phyloP scores from a whole-genome alignment of 1,140 invertebrate species.

The Megathymus violae region DNA sequence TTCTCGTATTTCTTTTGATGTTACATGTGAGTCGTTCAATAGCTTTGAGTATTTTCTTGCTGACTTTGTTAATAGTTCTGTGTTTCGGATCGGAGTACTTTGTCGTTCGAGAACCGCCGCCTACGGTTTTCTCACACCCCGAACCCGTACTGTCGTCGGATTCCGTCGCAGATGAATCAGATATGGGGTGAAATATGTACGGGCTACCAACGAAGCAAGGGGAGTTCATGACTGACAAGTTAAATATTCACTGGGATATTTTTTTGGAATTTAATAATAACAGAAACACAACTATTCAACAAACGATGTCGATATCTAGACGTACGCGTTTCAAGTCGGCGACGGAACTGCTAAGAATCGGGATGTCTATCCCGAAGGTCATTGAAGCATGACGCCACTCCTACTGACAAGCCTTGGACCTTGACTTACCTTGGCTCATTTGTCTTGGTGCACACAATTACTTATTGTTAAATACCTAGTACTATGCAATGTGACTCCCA shows the following conservation, averaged over 20 bases:
- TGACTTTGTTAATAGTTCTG: conserved; percentile 80
- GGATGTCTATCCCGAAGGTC: conserved; percentile 45
- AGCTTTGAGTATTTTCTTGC: conserved; percentile 75
- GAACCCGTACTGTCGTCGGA: conserved; percentile 73
- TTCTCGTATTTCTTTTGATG: conserved; percentile 60
- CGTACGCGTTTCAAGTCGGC: conserved; percentile 56
- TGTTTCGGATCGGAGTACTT: conserved; percentile 76
- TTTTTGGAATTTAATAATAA: conserved; percentile 30
- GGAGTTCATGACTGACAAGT: conserved; percentile 56
- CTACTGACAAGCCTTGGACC: conserved; percentile 63
- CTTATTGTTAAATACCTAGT: conserved; percentile 3
- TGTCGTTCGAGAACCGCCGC: conserved; percentile 60
- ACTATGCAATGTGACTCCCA: too few relatives aligned
- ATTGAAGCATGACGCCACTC: conserved; percentile 62
- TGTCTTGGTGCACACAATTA: conserved; percentile 27
- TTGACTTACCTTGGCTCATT: conserved; percentile 59
- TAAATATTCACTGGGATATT: too few relatives aligned
- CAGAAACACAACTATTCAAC: conserved; percentile 43
- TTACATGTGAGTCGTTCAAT: conserved; percentile 76
- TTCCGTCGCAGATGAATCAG: conserved; percentile 77
- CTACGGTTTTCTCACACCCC: conserved; percentile 66
- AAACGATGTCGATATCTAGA: conserved; percentile 51
- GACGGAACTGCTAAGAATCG: conserved; percentile 57
- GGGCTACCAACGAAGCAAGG: conserved; percentile 69
- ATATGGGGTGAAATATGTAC: conserved; percentile 74